Evolutionary conservation across 2,888 invertebrate genomes (phyloP), one percentile per base, ranked within the genome.

Genomic region (Calephelis perditalis): DNA sequence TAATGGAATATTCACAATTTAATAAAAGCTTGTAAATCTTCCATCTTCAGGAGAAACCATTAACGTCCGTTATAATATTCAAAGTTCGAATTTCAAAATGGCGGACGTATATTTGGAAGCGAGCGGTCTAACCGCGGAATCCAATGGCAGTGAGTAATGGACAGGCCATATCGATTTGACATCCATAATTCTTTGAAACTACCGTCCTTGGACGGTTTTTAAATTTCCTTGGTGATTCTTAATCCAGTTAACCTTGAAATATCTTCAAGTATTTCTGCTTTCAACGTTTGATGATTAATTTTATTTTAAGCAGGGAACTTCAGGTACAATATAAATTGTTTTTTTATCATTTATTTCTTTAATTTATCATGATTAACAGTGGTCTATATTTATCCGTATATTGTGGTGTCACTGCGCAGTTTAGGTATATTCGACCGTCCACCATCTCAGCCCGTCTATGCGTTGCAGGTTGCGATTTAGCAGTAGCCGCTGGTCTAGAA

Each of bases 71-170:
- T 59, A 54, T 35, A 52, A 52, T 10, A 54, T 59, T 59, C 59
- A 54, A 52, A 45, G 35, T 54, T 44, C 15, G n/a, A 43, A 56
- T 43, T 56, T 37, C 15, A 12, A 37, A 55, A 55, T 43, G 43
- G 37, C 12, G 37, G 15, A 43, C 37, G 15, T 15, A 37, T 43
- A 56, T 37, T 43, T 37, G 37, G 8, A 56, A 9, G 40, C 40
- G 56, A 56, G 15, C 56, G 56, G 56, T 57, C 56, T 44, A 43
- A 44, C 56, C 49, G 10, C 15, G 26, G 12, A 57, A 26, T 57
- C 11, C 44, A 44, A 11, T 57, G 56, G 56, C 56, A 57, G 43
- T 57, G 56, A 57, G 43, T 44, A 57, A 57, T 57, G 56, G 43
- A 26, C 43, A 26, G 43, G 56, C 15, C 44, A 44, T 26, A 57